Evolutionary conservation across 2,113 vertebrate genomes (phyloP), one percentile per base, ranked within the genome.

Genomic region (Oncorhynchus kisutch): DNA sequence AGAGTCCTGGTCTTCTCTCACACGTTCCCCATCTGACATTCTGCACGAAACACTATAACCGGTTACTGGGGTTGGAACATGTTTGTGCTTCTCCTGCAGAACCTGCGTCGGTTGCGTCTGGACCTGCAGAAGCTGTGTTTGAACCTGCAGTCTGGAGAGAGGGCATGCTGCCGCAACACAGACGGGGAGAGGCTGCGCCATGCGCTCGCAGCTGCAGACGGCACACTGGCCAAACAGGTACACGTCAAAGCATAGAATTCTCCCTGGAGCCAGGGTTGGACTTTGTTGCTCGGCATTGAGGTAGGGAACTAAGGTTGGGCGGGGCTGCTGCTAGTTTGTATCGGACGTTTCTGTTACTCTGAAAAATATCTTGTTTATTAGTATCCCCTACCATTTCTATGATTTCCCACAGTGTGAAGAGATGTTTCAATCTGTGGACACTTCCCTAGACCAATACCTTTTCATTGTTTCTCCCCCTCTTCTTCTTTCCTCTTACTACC

Each of bases 111-210:
- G 86, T 89, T 99, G 81, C 94, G 95, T 5, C 81, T 85, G 71
- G 95, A 97, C 70, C 69, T 99, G 70, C 95, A 94, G 75, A 93
- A 87, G 74, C 90, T 99, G 67, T 94, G 94, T 0, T 5, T 84
- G 6, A 93, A 92, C 67, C 93, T 99, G 73, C 96, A 97, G 89
- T 91, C 96, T 20, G 95, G 96, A 12, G 96, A 96, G 85, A 88
- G 96, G 72, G 96, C 96, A 0, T 99, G 98, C 81, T 99, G 98
- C 81, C 95, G 96, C 79, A 97, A 95, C 78, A 98, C 97, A 0
- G 94, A 94, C 4, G 97, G 95, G 24, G 95, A 95, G 39, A 94
- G 87, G 68, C 94, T 99, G 66, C 94, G 96, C 0, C 94, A 94
- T 29, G 90, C 93, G 1, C 91, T 99, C 31, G 74, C 77, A 3